Conservation (phyloP, 2,797 vertebrate genomes). For the Pseudochirops cupreus region DNA sequence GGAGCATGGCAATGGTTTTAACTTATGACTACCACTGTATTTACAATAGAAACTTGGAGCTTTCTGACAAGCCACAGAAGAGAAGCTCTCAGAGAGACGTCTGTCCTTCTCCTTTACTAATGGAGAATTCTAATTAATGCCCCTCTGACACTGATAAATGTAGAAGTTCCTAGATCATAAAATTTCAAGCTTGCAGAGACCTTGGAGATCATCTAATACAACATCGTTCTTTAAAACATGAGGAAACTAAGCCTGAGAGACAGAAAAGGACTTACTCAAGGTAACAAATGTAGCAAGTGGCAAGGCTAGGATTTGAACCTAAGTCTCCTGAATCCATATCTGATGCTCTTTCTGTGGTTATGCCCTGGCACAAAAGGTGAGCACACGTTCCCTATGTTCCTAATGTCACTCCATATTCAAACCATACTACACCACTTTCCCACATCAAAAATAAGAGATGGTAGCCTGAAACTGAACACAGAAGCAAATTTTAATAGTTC, state of each 20-base stretch:
- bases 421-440: background rate
- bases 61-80: slow-evolving; percentile 3
- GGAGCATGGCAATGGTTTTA: background rate
- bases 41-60: background rate
- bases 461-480: slow-evolving; percentile 12
- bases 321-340: background rate
- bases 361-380: background rate
- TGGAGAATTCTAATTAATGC: slow-evolving; percentile 50
- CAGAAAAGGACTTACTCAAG: background rate
- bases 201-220: background rate
- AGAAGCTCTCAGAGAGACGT: slow-evolving; percentile 17
- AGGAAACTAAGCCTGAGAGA: background rate
- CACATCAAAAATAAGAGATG: slow-evolving; percentile 8
- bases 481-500: slow-evolving; percentile 17
- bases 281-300: background rate
- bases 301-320: background rate
- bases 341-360: background rate
- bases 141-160: background rate
- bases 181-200: background rate
- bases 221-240: background rate
- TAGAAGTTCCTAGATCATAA: background rate
- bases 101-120: slow-evolving; percentile 20
- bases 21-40: background rate
- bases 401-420: background rate
- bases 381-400: background rate